Evolutionary conservation across 2,888 invertebrate species (phyloP), one percentile per base, ranked within the genome.

Genomic region (Caenorhabditis imperialis): DNA sequence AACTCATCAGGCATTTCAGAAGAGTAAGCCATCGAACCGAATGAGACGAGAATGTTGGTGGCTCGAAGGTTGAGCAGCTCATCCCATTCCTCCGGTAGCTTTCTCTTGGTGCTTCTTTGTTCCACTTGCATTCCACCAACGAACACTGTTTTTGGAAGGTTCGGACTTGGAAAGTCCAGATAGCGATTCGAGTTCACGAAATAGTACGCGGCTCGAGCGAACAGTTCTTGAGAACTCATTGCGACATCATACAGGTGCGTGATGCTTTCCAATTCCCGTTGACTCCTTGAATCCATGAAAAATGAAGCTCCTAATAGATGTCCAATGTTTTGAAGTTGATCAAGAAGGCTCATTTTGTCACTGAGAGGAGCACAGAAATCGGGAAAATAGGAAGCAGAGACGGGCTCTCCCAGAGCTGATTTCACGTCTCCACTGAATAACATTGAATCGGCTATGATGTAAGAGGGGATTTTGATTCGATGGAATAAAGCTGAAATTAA

Each of bases 121-220:
- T 58, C 10, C 10, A 30, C 30, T 30, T 30, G 30, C 30, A 30
- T 30, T 30, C 30, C 30, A 7, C 30, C 30, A 30, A 27, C 4
- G 54, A 40, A 50, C n/a, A 63, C 38, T 8, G 54, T 37, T 16
- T 63, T 63, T 25, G 54, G 53, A 6, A 45, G 18, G 3, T n/a
- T 22, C 37, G 45, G 30, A 30, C 54, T 67, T 0, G 74, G 23
- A 30, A 47, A 74, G 40, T 74, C 74, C 22, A 74, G 12, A 35
- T 69, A 74, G 7, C 45, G 69, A 53, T 74, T 74, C 16, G 69
- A 67, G 22, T 74, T 74, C n/a, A 69, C 44, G 16, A 74, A 20
- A 40, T 60, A 51, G 27, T 38, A 73, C 3, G 73, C 67, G 8
- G 50, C 65, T n/a, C 47, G 20, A 14, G 44, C 50, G 3, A 73